Evolutionary conservation across 2,797 vertebrate genomes (phyloP), one percentile per base, ranked within the genome.

Genomic region (Orientallactaga sibirica): DNA sequence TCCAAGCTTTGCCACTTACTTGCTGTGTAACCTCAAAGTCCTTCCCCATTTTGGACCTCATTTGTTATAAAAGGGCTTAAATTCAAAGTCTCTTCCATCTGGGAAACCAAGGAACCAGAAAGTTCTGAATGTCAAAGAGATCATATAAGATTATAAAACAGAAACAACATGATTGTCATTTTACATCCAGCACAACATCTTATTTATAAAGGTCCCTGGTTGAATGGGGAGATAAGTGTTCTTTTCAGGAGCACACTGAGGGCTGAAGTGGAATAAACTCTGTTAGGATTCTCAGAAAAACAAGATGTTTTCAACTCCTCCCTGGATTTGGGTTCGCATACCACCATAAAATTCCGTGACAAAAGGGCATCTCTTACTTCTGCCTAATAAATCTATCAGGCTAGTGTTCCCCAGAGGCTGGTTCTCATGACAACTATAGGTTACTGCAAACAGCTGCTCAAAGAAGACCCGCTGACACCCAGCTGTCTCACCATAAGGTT

Each of bases 401-500:
- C 91, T 91, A 85, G 70, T 95, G 90, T 94, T 96, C 97, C 96
- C 96, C 4, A 97, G 97, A 97, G 96, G 95, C 97, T 96, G 93
- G 92, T 98, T 98, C 97, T 97, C 90, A 77, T 97, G 97, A 96
- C 97, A 97, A 95, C 97, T 94, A 95, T 97, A 98, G 98, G 96
- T 98, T 97, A 97, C 97, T 96, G 95, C 97, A 97, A 96, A 98
- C 98, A 98, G 97, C 97, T 98, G 98, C 96, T 97, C 89, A 48
- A 10, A 97, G 97, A 97, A 98, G 97, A 96, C 97, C 82, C 15
- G 41, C 97, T 98, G 97, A 97, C 95, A 97, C 95, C 97, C 98
- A 98, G 97, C 98, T 98, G 97, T 97, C 97, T 96, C 95, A 95
- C 77, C 98, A 98, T 97, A 97, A 71, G 92, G 96, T 98, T 98